These are phyloP conservation scores for Astyanax mexicanus DNA, from an alignment of 2,797 vertebrate genomes.

Conservation along the genomic window DNA sequence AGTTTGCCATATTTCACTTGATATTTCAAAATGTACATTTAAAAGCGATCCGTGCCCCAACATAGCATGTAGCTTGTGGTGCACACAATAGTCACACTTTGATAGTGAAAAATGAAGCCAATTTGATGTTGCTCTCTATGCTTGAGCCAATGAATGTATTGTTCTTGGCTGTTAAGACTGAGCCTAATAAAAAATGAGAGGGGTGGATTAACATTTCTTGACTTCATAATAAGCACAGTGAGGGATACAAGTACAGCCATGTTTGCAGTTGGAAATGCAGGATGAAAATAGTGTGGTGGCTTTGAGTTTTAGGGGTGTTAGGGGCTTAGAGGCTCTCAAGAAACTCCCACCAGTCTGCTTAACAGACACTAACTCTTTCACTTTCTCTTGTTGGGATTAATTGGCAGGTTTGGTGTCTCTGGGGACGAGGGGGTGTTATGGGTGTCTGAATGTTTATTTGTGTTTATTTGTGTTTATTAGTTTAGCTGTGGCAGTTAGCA, in stretches of 20 bases:
- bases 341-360: no score
- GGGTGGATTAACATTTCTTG: constrained; percentile 33
- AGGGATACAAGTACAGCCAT: constrained; percentile 2
- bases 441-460: no score
- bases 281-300: constrained; percentile 35
- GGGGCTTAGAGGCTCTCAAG: no score
- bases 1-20: neutral
- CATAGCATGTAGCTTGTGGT: constrained; percentile 5
- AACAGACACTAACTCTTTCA: no score
- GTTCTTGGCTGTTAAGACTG: constrained; percentile 20
- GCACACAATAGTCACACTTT: constrained; percentile 25
- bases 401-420: no score
- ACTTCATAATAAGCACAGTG: constrained; percentile 36
- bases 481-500: no score
- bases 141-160: constrained; percentile 29
- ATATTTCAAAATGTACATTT: neutral
- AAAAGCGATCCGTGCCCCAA: neutral
- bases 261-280: neutral
- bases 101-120: constrained; percentile 42
- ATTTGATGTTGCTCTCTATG: constrained; percentile 17
- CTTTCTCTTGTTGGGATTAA: no score
- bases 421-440: no score
- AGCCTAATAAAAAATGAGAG: constrained; percentile 37
- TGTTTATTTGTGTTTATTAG: no score
- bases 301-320: no score